Evolutionary conservation across 2,113 vertebrate genomes (phyloP).

Genomic region (Oostethus manadensis): DNA sequence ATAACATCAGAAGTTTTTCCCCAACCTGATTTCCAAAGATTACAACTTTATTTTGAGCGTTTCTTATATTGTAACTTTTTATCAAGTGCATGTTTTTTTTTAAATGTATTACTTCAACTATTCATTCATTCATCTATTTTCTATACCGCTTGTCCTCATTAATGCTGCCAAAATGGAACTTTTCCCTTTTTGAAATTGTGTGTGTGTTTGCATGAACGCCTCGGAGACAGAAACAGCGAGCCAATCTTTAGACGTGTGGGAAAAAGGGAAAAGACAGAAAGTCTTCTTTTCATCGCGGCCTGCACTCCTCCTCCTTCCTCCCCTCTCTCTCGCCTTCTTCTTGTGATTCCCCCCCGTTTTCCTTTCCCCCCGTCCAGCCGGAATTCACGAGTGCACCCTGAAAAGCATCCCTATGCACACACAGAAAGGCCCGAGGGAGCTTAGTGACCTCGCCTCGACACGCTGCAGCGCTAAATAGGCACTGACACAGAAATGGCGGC

Average conservation of each 20-base stretch:
- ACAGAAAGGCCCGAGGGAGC: conserved; percentile 32
- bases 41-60: too few relatives aligned
- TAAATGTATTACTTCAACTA: too few relatives aligned
- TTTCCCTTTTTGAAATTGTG: too few relatives aligned
- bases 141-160: too few relatives aligned
- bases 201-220: conserved; percentile 51
- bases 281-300: conserved; percentile 16
- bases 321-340: too few relatives aligned
- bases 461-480: conserved; percentile 44
- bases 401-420: conserved; percentile 40
- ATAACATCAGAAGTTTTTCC: too few relatives aligned
- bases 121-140: too few relatives aligned
- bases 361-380: conserved; percentile 44
- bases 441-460: conserved; percentile 52
- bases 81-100: too few relatives aligned
- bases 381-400: conserved; percentile 60
- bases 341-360: conserved; percentile 33
- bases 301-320: conserved; percentile 13
- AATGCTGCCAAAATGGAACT: too few relatives aligned
- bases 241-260: conserved; percentile 59
- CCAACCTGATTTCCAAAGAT: too few relatives aligned
- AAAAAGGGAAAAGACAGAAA: conserved; percentile 56
- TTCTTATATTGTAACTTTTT: too few relatives aligned
- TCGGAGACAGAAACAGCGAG: conserved; percentile 62
- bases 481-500: conserved; percentile 43